phyloP scores from a whole-genome alignment of 2,888 invertebrate species.

The Polydrusus tereticollis region DNA sequence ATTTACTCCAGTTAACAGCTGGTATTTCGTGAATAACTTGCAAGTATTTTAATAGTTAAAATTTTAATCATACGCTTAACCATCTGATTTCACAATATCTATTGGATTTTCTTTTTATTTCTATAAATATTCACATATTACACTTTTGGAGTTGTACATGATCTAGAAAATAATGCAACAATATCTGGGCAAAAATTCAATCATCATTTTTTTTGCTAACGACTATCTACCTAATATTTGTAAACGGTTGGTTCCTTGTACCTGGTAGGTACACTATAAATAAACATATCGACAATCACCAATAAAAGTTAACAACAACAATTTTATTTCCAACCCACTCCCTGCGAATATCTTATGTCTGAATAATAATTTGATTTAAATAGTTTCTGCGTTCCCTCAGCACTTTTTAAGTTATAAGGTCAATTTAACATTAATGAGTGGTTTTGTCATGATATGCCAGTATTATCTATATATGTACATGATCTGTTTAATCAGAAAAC shows the following conservation, averaged over 20 bases:
- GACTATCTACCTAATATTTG: neutral
- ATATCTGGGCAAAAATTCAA: no score
- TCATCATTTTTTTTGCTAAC: neutral
- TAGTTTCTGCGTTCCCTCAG: slow-evolving; percentile 23
- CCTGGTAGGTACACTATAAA: slow-evolving; percentile 8
- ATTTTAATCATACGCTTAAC: no score
- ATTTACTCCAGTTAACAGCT: slow-evolving; percentile 27
- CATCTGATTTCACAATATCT: no score
- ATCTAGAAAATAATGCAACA: no score
- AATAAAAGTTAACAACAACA: slow-evolving; percentile 7
- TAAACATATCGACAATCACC: neutral
- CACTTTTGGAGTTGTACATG: no score
- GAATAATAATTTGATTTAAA: slow-evolving; percentile 41
- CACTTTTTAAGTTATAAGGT: slow-evolving; percentile 31
- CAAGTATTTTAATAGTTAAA: neutral
- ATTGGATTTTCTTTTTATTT: no score
- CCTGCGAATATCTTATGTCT: slow-evolving; percentile 28
- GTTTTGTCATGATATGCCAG: slow-evolving; percentile 33
- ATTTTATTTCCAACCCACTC: slow-evolving; percentile 33
- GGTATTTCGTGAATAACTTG: slow-evolving; percentile 19
- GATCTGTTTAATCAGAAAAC: slow-evolving; percentile 1
- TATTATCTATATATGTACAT: slow-evolving; percentile 12
- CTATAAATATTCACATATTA: no score
- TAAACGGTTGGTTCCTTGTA: neutral
- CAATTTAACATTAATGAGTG: slow-evolving; percentile 32